Evolutionary conservation across 2,888 invertebrate genomes (phyloP).

Genomic region (Frankliniella intonsa): DNA sequence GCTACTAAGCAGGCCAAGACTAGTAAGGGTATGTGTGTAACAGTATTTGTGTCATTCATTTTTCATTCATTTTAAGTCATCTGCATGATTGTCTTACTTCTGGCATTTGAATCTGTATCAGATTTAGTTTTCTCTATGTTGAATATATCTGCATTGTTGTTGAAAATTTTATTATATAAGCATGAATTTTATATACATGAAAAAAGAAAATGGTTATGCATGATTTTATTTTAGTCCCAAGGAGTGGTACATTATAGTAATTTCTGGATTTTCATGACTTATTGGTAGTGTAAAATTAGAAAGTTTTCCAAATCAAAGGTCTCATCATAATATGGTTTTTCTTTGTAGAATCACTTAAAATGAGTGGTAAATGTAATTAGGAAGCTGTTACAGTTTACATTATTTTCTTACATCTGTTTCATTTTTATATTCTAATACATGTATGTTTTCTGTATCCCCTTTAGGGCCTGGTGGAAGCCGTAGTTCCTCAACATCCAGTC

Average conservation of each 20-base stretch:
- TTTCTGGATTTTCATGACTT: background rate
- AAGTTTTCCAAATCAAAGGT: no score
- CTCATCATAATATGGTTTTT: no score
- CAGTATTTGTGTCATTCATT: background rate
- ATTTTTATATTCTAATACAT: background rate
- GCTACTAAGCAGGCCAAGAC: conserved; percentile 69
- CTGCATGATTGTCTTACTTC: background rate
- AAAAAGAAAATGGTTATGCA: conserved; percentile 8
- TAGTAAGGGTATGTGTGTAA: conserved; percentile 46
- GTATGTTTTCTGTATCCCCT: conserved; percentile 28
- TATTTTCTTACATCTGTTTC: background rate
- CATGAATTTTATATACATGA: conserved; percentile 11
- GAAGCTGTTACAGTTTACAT: background rate
- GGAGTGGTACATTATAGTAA: background rate
- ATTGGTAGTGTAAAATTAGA: background rate
- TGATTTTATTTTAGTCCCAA: background rate
- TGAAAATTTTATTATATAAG: background rate
- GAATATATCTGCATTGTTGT: no score
- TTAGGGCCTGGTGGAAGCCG: conserved; percentile 53
- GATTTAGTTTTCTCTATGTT: conserved; percentile 3
- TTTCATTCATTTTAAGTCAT: conserved; percentile 1
- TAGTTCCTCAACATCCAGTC: conserved; percentile 61
- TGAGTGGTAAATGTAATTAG: background rate
- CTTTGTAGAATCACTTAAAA: no score
- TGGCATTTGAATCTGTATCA: conserved; percentile 7